These are phyloP conservation scores for human (Homo sapiens) DNA, from an alignment of 2,113 vertebrate species.

Conservation along the genomic window GRCh38 chr4:66444501-66445000, in stretches of 20 bases:
- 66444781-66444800: not conserved
- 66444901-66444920: not conserved
- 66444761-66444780: not conserved
- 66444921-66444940: not conserved
- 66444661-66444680: not conserved
- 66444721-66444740: not conserved
- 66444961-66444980: not conserved
- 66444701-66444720: not conserved
- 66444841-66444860: not conserved
- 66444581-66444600: not conserved
- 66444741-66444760: not conserved
- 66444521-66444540: not conserved
- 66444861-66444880: not conserved
- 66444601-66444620: not conserved
- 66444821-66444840: accelerated
- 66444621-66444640: not conserved
- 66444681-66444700: not conserved
- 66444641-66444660: not conserved
- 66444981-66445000: not conserved
- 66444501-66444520: not conserved
- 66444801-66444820: not conserved
- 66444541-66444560: not conserved
- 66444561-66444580: not conserved
- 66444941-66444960: not conserved
- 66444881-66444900: not conserved